Evolutionary conservation across 1,140 invertebrate genomes (phyloP).

Genomic region (Trichoplusia ni): DNA sequence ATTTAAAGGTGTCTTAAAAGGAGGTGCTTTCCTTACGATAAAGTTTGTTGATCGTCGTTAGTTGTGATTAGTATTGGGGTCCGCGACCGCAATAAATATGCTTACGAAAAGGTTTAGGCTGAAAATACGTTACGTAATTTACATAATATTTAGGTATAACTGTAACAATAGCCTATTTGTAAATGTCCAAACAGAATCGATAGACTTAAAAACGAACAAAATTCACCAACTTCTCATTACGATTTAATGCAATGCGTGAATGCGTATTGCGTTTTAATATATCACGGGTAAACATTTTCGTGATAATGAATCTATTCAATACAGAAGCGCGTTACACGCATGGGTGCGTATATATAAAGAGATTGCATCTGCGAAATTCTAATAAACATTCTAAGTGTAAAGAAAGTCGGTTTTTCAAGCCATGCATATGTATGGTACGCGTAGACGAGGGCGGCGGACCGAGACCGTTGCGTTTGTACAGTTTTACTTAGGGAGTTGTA

Average conservation of each 20-base stretch:
- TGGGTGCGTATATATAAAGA: constrained; percentile 56
- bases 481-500: constrained; percentile 24
- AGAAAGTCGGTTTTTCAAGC: constrained; percentile 74
- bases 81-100: no score
- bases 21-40: constrained; percentile 1
- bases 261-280: not conserved
- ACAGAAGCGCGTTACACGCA: constrained; percentile 45
- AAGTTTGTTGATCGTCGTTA: not conserved
- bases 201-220: no score
- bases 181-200: no score
- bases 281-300: constrained; percentile 5
- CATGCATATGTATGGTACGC: constrained; percentile 69
- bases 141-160: no score
- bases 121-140: no score
- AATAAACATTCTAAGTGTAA: constrained; percentile 68
- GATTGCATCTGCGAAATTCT: constrained; percentile 68
- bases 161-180: no score
- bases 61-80: no score
- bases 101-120: no score
- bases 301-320: constrained; percentile 33
- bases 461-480: constrained; percentile 38
- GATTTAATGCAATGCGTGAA: not conserved
- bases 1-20: not conserved
- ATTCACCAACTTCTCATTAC: no score
- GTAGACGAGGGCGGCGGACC: constrained; percentile 56